Evolutionary conservation across 2,113 vertebrate genomes (phyloP), one percentile per base, ranked within the genome.

Genomic region (Anseranas semipalmata): DNA sequence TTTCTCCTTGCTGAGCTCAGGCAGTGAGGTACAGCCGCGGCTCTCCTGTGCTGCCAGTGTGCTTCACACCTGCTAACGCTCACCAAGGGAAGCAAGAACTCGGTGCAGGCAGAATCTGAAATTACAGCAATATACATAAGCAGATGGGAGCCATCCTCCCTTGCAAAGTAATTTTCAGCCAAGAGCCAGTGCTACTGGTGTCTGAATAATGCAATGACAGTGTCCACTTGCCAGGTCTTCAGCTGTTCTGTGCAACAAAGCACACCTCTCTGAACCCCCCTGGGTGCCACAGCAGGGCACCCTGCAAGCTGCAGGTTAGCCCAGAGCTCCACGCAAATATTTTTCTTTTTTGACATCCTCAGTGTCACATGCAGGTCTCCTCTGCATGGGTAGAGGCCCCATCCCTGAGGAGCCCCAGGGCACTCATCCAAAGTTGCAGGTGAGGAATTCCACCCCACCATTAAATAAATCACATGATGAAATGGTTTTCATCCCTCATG

Each of bases 1-100:
- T 33, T 71, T 35, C 30, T 80, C 33, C 37, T 25, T 11, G 39
- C 74, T 24, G 32, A 45, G 32, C 35, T 19, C 43, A 14, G 30
- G 18, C n/a, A 76, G 35, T 0, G 1, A 78, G 24, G 24, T 55
- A 28, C 45, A 58, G 78, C 33, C 22, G 1, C 0, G 0, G 37
- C 48, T 41, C 21, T 15, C 15, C 33, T 71, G 32, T 5, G 15
- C 22, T 78, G 18, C 39, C 58, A 56, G 18, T 8, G 30, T 12
- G 15, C 16, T 73, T 72, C 62, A 15, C 6, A 12, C 22, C 52
- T 45, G 76, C 5, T 55, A 70, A 71, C 22, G n/a, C 37, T 20
- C 9, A 0, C 1, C 68, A n/a, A 43, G 43, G 21, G 46, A 55
- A 53, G 74, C 83, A 81, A 75, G 3, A 12, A 21, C 56, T 60